Evolutionary conservation across 2,888 invertebrate genomes (phyloP).

Genomic region (Julus scanicus): DNA sequence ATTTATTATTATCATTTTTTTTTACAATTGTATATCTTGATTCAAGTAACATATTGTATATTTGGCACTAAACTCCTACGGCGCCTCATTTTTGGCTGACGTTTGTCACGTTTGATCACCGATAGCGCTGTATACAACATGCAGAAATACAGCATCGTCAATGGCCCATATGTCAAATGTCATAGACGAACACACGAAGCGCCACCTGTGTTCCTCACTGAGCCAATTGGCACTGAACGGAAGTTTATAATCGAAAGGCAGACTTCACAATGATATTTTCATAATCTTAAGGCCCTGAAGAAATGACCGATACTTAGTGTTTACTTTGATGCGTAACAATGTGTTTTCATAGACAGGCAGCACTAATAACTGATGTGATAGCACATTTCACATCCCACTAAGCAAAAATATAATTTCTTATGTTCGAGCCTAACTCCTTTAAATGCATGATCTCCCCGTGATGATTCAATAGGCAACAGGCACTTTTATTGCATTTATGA

Average conservation of each 20-base stretch:
- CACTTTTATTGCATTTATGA: background rate
- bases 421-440: background rate
- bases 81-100: background rate
- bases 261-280: background rate
- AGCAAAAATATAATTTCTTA: background rate
- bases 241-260: background rate
- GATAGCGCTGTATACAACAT: too few relatives aligned
- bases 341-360: background rate
- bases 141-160: too few relatives aligned
- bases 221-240: background rate
- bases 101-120: background rate
- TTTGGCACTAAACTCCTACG: background rate
- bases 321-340: background rate
- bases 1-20: background rate
- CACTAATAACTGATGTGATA: too few relatives aligned
- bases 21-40: background rate
- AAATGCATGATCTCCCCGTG: background rate
- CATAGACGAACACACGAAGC: background rate
- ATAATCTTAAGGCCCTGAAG: background rate
- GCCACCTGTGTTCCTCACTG: background rate
- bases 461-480: background rate
- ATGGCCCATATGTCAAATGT: too few relatives aligned
- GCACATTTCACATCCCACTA: background rate
- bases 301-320: background rate
- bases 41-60: background rate